These are phyloP conservation scores for Anthoscopus minutus DNA, from an alignment of 2,113 vertebrate species.

Conservation along the genomic window DNA sequence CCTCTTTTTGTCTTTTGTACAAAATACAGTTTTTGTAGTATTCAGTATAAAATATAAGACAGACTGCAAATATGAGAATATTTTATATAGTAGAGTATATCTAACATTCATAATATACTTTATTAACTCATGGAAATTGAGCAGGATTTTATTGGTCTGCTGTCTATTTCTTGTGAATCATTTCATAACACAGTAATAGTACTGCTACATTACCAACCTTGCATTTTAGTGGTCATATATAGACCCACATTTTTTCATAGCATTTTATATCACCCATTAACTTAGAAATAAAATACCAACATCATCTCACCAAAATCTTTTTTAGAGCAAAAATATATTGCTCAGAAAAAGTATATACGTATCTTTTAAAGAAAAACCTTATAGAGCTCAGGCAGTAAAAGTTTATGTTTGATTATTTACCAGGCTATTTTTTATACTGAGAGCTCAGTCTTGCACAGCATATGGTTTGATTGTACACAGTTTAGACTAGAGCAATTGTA, in stretches of 20 bases:
- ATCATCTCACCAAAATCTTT: not conserved
- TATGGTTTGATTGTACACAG: not conserved
- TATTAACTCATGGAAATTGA: not conserved
- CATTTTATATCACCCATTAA: not conserved
- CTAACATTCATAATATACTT: not conserved
- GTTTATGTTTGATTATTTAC: not conserved
- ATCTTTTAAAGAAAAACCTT: not conserved
- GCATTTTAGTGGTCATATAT: not conserved
- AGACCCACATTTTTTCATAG: not conserved
- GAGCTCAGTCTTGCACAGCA: not conserved
- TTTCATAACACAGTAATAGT: not conserved
- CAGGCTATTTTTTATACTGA: not conserved
- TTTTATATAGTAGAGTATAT: not conserved
- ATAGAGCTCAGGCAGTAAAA: not conserved
- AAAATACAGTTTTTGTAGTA: not conserved
- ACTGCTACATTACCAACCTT: not conserved
- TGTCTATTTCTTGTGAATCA: not conserved
- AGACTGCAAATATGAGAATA: not conserved
- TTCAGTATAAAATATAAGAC: not conserved
- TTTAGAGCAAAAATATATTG: not conserved
- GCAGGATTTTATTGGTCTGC: not conserved
- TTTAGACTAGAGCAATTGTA: not conserved
- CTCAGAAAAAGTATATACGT: not conserved
- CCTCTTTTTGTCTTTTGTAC: not conserved
- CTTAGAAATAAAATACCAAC: not conserved